A percentile compares a stretch with the other conserved stretches of the same genome.
These are phyloP conservation scores for Pseudomugil tenellus DNA, from an alignment of 2,797 vertebrate genomes.

Conservation along the genomic window DNA sequence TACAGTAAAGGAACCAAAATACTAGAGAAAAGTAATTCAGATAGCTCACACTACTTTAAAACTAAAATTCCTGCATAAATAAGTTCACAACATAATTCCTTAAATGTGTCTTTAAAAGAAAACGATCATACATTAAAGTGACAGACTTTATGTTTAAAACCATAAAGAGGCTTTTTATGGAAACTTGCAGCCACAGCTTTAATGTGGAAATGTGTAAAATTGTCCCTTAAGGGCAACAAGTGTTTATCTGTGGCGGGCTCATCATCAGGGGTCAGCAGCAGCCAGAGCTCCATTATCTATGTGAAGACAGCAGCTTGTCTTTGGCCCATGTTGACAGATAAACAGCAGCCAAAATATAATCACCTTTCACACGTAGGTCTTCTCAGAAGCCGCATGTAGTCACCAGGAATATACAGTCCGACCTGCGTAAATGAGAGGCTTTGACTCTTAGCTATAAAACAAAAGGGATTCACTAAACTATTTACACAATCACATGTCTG, in stretches of 20 bases:
- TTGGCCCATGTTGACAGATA: constrained; percentile 67
- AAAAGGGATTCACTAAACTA: neutral
- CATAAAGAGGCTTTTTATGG: neutral
- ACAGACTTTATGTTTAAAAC: neutral
- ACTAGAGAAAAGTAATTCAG: neutral
- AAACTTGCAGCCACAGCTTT: constrained; percentile 9
- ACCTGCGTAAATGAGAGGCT: constrained; percentile 12
- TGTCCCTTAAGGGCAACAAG: constrained; percentile 1
- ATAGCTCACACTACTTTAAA: neutral
- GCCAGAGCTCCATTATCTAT: constrained; percentile 70
- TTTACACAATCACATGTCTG: neutral
- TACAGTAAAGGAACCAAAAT: neutral
- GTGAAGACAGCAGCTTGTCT: constrained; percentile 62
- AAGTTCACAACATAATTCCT: neutral
- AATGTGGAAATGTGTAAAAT: constrained; percentile 19
- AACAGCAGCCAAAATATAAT: constrained; percentile 74
- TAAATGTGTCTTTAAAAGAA: neutral
- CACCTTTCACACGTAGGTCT: constrained; percentile 75
- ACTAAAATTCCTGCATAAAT: neutral
- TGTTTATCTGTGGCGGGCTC: constrained; percentile 71
- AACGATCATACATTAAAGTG: neutral
- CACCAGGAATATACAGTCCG: constrained; percentile 27
- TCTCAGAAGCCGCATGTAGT: constrained; percentile 68
- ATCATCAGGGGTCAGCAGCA: constrained; percentile 64
- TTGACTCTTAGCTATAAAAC: constrained; percentile 5